A percentile compares a stretch with the other conserved stretches of the same genome.
phyloP scores from a whole-genome alignment of 2,797 vertebrate species.

The Halcyon smyrnensis region DNA sequence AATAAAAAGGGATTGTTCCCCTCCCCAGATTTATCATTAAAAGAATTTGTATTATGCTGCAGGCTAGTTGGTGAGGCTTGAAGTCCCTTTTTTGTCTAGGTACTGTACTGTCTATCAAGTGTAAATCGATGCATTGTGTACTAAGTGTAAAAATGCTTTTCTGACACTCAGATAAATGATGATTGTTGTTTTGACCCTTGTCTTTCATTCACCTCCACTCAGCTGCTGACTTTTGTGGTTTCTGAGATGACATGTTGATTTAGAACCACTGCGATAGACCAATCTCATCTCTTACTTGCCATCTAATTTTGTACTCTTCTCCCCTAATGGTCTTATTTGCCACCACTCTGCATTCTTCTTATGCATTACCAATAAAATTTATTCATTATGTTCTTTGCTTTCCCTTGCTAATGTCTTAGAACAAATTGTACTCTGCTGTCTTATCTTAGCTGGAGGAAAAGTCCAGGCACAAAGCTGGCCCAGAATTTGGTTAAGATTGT shows the following conservation, averaged over 20 bases:
- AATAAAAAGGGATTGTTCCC: neutral
- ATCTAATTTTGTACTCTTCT: slow-evolving; percentile 53
- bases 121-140: neutral
- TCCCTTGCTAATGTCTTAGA: slow-evolving; percentile 44
- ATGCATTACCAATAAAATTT: slow-evolving; percentile 20
- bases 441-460: slow-evolving; percentile 27
- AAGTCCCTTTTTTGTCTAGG: slow-evolving; percentile 5
- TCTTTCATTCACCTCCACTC: slow-evolving; percentile 41
- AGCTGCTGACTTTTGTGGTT: slow-evolving; percentile 52
- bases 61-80: neutral
- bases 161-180: slow-evolving; percentile 15
- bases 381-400: slow-evolving; percentile 49
- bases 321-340: slow-evolving; percentile 52
- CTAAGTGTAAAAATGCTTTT: slow-evolving; percentile 35
- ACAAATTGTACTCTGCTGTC: slow-evolving; percentile 44
- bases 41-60: neutral
- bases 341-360: slow-evolving; percentile 45
- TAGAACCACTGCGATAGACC: slow-evolving; percentile 22
- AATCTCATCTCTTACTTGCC: slow-evolving; percentile 38
- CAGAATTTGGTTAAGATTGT: slow-evolving; percentile 24
- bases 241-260: slow-evolving; percentile 47
- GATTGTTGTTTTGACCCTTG: slow-evolving; percentile 22
- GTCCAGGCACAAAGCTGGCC: slow-evolving; percentile 51
- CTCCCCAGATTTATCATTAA: neutral
- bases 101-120: neutral